Conservation (phyloP, 2,113 vertebrate genomes). For the Peromyscus leucopus region DNA sequence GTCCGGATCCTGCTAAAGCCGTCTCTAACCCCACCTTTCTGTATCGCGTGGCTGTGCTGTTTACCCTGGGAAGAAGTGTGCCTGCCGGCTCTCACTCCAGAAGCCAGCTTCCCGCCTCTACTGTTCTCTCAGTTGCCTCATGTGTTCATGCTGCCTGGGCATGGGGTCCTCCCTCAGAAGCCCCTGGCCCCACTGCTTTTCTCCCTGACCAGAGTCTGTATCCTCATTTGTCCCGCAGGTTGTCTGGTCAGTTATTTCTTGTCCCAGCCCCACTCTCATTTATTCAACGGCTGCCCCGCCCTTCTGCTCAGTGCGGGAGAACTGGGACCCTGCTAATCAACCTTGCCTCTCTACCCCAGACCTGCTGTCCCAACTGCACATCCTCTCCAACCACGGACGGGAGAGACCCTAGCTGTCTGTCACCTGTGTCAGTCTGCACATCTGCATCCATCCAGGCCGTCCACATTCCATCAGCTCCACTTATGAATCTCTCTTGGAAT, state of each 20-base stretch:
- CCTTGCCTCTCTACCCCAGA: too few species aligned
- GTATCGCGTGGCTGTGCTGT: not conserved
- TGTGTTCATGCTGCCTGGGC: not conserved
- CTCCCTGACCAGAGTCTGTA: not conserved
- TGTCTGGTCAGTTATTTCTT: not conserved
- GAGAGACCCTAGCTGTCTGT: not conserved
- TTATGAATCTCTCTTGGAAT: not conserved
- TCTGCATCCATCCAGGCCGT: not conserved
- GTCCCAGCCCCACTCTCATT: not conserved
- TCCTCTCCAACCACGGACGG: not conserved
- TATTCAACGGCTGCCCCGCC: not conserved
- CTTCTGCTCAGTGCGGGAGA: not conserved
- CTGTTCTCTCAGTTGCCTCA: not conserved
- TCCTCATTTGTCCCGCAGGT: not conserved
- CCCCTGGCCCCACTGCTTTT: not conserved
- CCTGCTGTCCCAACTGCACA: not conserved
- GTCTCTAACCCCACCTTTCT: not conserved
- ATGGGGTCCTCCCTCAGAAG: not conserved
- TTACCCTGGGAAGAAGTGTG: not conserved
- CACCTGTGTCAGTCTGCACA: too few species aligned
- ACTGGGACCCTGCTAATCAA: not conserved
- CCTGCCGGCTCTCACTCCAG: not conserved
- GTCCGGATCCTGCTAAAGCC: not conserved
- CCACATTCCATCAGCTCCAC: rapidly evolving
- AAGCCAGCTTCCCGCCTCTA: not conserved